Evolutionary conservation across 2,888 invertebrate species (phyloP).

Genomic region (Parnassius smintheus): DNA sequence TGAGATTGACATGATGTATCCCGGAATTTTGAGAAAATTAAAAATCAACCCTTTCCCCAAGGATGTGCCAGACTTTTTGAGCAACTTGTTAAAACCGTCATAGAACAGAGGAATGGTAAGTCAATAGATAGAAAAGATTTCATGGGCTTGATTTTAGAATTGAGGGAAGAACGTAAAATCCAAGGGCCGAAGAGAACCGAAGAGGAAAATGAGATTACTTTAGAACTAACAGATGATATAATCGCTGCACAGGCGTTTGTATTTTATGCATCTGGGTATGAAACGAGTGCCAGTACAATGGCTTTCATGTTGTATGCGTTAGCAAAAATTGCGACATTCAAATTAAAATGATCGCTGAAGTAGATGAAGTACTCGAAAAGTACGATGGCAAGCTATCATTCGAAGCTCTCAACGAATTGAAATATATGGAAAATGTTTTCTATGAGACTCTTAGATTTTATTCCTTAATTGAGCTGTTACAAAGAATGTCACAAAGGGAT

Average conservation of each 20-base stretch:
- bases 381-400: constrained; percentile 36
- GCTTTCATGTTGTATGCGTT: constrained; percentile 54
- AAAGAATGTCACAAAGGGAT: constrained; percentile 48
- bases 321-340: constrained; percentile 59
- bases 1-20: constrained; percentile 45
- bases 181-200: neutral
- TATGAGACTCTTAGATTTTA: constrained; percentile 6
- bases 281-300: constrained; percentile 64
- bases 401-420: constrained; percentile 6
- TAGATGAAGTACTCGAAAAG: constrained; percentile 37
- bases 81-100: constrained; percentile 26
- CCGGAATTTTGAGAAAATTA: constrained; percentile 44
- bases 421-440: constrained; percentile 5
- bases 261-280: constrained; percentile 68
- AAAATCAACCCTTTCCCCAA: constrained; percentile 41
- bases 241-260: constrained; percentile 64
- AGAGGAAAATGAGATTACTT: constrained; percentile 31
- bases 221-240: constrained; percentile 48
- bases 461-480: constrained; percentile 52
- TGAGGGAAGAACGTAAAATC: constrained; percentile 1
- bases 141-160: constrained; percentile 50
- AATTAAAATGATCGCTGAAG: constrained; percentile 39
- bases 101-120: constrained; percentile 41
- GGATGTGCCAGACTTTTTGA: constrained; percentile 39
- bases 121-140: constrained; percentile 49